Conservation (phyloP, 2,888 invertebrate genomes). For the Epinotia demarniana region DNA sequence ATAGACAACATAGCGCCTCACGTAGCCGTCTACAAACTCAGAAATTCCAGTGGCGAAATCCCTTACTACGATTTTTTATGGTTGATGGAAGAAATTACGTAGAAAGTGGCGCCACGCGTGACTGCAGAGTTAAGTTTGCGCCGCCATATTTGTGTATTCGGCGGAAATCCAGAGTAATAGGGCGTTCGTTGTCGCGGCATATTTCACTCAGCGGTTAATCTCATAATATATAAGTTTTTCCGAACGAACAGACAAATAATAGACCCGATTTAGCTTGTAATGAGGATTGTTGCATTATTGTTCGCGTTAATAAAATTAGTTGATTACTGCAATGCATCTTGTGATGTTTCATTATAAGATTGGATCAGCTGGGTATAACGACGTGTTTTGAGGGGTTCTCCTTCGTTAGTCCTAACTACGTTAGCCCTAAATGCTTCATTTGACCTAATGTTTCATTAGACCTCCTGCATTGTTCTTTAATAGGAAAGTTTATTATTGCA, state of each 20-base stretch:
- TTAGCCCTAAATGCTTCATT: too few relatives aligned
- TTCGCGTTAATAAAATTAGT: constrained; percentile 25
- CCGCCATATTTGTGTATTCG: constrained; percentile 44
- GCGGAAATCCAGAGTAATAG: constrained; percentile 40
- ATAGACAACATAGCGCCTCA: constrained; percentile 40
- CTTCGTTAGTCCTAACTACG: too few relatives aligned
- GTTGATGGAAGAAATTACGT: neutral
- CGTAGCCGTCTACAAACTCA: constrained; percentile 28
- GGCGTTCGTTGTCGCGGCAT: constrained; percentile 36
- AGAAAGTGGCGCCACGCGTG: constrained; percentile 28
- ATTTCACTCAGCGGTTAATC: constrained; percentile 45
- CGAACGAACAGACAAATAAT: constrained; percentile 43
- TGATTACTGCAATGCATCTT: constrained; percentile 35
- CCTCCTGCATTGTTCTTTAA: too few relatives aligned
- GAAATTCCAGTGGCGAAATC: constrained; percentile 1
- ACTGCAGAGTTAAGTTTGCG: constrained; percentile 1
- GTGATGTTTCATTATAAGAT: neutral
- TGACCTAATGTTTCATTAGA: too few relatives aligned
- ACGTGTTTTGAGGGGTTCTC: too few relatives aligned
- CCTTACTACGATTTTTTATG: neutral
- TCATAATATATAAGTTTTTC: constrained; percentile 46
- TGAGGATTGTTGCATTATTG: constrained; percentile 41
- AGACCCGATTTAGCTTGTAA: constrained; percentile 44
- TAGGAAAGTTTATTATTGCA: too few relatives aligned
- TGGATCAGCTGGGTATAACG: too few relatives aligned